phyloP scores from a whole-genome alignment of 2,888 invertebrate genomes.

The Euplexia lucipara region DNA sequence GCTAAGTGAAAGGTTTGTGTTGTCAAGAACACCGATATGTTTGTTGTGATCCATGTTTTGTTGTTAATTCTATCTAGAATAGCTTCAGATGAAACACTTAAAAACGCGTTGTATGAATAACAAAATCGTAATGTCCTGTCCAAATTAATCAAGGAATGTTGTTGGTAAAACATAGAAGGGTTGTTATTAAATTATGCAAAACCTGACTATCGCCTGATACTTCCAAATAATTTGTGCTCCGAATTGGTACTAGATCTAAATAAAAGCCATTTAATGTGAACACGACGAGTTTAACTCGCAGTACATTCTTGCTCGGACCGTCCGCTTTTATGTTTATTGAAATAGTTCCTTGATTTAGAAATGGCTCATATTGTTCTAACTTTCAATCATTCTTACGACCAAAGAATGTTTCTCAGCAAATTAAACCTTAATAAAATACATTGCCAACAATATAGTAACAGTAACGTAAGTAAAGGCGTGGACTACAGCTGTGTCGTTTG shows the following conservation, averaged over 20 bases:
- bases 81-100: too few species aligned
- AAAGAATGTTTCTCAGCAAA: too few species aligned
- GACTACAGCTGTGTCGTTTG: too few species aligned
- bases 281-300: conserved; percentile 57
- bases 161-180: not conserved
- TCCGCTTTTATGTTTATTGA: conserved; percentile 10
- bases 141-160: not conserved
- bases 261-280: conserved; percentile 28
- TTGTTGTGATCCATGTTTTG: too few species aligned
- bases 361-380: not conserved
- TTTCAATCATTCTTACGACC: too few species aligned
- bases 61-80: too few species aligned
- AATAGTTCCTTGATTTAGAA: conserved; percentile 3
- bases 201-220: too few species aligned
- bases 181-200: too few species aligned
- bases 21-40: not conserved
- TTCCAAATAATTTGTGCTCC: conserved; percentile 3
- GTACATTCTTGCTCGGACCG: conserved; percentile 20
- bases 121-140: not conserved
- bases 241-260: conserved; percentile 19
- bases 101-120: not conserved
- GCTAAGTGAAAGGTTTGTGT: not conserved
- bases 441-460: too few species aligned
- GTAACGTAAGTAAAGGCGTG: too few species aligned
- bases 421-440: not conserved